phyloP scores from a whole-genome alignment of 2,888 invertebrate species.

The Amphipyra berbera region DNA sequence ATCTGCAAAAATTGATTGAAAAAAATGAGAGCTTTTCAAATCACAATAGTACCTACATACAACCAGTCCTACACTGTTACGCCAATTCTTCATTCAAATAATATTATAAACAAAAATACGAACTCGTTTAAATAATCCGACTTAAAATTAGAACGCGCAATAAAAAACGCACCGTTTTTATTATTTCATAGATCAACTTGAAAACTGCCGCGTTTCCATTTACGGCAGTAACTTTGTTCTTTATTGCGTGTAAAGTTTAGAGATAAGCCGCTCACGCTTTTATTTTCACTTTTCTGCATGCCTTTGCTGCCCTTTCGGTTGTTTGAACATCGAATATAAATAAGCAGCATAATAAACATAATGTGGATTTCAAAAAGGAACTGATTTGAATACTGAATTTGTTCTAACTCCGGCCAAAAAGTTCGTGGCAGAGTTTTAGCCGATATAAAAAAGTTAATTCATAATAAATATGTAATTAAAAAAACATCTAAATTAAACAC shows the following conservation, averaged over 20 bases:
- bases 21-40: too few relatives aligned
- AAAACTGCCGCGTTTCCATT: not conserved
- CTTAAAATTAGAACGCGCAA: not conserved
- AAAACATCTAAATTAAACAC: too few relatives aligned
- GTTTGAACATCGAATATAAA: too few relatives aligned
- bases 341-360: too few relatives aligned
- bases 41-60: too few relatives aligned
- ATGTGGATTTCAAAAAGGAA: not conserved
- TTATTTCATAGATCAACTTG: not conserved
- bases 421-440: too few relatives aligned
- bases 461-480: too few relatives aligned
- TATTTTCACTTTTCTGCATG: constrained; percentile 1
- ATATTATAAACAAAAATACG: not conserved
- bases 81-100: not conserved
- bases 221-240: constrained; percentile 1
- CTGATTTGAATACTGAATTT: not conserved
- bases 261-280: constrained; percentile 2
- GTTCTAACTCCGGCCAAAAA: not conserved
- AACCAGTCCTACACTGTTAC: too few relatives aligned
- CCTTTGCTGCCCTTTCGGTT: not conserved
- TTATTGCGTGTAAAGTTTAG: constrained; percentile 1
- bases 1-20: too few relatives aligned
- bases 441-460: too few relatives aligned
- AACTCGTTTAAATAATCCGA: not conserved
- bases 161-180: not conserved